Base-by-base conservation (phyloP, 2,797 vertebrate species). In the Acanthiza pusilla region DNA sequence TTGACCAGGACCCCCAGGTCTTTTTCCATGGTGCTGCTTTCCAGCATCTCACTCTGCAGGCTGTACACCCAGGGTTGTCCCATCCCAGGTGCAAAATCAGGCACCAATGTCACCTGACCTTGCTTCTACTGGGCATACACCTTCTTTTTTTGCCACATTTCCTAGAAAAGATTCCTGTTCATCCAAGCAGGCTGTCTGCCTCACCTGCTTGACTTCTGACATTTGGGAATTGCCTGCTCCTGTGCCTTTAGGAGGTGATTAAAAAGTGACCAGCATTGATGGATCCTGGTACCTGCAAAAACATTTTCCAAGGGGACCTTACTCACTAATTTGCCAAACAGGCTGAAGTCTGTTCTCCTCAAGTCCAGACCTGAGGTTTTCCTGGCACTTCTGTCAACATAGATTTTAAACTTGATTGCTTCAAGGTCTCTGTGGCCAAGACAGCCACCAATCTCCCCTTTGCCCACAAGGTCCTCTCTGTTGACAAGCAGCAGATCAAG, bases 1-100 rank as follows among this genome's bases (percentile, higher is more conserved):
- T 0, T 0, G 0, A n/a, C 27, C 38, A 45, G 12, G 8, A 32
- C 1, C 2, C 22, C 8, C 4, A 85, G 1, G 10, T 23, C 5
- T 14, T 7, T 45, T 67, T 38, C 32, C 10, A 6, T 11, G 5
- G 13, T 13, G 3, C 5, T 38, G 10, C 29, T 38, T n/a, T 76
- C 16, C 38, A 60, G 38, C 16, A 10, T 60, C 18, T 38, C n/a
- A 23, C 45, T 75, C n/a, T 8, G 27, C 8, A 38, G 27, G 19
- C 9, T 45, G 13, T 60, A 75, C 10, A n/a, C 8, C 8, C 9
- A 11, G 6, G 12, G 8, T 23, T 60, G 19, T 40, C 7, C 23
- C 40, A 38, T 38, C 13, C 27, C 23, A 45, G n/a, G 18, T 23
- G 10, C 16, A 45, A 38, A 75, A 53, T 32, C 23, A 60, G n/a